Conservation (phyloP, 2,797 vertebrate genomes). For the Betta splendens region DNA sequence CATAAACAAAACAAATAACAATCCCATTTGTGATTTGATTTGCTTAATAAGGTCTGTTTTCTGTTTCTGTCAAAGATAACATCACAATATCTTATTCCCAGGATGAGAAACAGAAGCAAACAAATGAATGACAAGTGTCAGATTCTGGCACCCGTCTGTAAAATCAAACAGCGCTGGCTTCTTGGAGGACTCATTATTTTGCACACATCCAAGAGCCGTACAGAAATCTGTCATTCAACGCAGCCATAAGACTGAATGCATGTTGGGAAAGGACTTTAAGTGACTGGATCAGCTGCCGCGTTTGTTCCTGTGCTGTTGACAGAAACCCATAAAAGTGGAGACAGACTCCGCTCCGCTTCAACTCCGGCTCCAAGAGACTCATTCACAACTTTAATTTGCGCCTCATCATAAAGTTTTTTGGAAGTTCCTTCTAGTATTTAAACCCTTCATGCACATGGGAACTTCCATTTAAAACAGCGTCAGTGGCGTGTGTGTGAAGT, state of each 20-base stretch:
- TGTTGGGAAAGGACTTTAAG: conserved; percentile 26
- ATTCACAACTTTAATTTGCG: conserved; percentile 4
- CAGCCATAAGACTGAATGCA: conserved; percentile 19
- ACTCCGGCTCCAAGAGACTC: conserved; percentile 1
- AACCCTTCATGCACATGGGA: conserved; percentile 23
- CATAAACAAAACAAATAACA: conserved; percentile 20
- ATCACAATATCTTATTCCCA: conserved; percentile 2
- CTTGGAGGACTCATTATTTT: conserved; percentile 46
- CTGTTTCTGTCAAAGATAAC: conserved; percentile 11
- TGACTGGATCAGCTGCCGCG: conserved; percentile 5
- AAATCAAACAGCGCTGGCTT: conserved; percentile 24
- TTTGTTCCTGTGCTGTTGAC: conserved; percentile 23
- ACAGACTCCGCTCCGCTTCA: neutral
- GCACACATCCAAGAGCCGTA: conserved; percentile 16
- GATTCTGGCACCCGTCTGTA: conserved; percentile 13
- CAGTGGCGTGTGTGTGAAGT: conserved; percentile 16
- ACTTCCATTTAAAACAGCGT: conserved; percentile 25
- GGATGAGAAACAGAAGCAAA: neutral
- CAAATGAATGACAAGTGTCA: conserved; percentile 35
- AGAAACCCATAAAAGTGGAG: conserved; percentile 6
- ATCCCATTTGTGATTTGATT: conserved; percentile 18
- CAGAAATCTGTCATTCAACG: conserved; percentile 25
- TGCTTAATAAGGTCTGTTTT: conserved; percentile 1
- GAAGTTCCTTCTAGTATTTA: conserved; percentile 21
- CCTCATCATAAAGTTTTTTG: conserved; percentile 16